A percentile compares a stretch with the other conserved stretches of the same genome.
phyloP scores from a whole-genome alignment of 2,888 invertebrate genomes.

The Tricholauxania praeusta region DNA sequence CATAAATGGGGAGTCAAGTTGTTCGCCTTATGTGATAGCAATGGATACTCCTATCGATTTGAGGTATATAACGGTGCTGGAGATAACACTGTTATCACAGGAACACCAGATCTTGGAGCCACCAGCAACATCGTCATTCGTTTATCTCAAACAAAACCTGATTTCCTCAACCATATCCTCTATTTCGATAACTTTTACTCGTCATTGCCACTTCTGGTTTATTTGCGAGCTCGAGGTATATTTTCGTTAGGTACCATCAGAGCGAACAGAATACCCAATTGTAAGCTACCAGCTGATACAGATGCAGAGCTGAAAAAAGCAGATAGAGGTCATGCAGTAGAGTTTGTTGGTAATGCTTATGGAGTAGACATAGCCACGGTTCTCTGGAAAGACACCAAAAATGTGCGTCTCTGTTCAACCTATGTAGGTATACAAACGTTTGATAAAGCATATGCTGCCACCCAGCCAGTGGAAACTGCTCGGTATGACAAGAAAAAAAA shows the following conservation, averaged over 20 bases:
- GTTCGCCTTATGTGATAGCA: slow-evolving; percentile 39
- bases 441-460: slow-evolving; percentile 23
- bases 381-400: slow-evolving; percentile 61
- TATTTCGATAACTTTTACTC: slow-evolving; percentile 37
- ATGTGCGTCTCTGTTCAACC: slow-evolving; percentile 57
- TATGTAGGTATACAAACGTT: slow-evolving; percentile 55
- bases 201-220: slow-evolving; percentile 31
- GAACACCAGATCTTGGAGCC: slow-evolving; percentile 27
- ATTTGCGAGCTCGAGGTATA: slow-evolving; percentile 31
- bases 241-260: background rate
- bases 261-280: background rate
- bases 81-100: slow-evolving; percentile 21
- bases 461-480: slow-evolving; percentile 32
- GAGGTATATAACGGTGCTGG: slow-evolving; percentile 31
- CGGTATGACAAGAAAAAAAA: slow-evolving; percentile 40
- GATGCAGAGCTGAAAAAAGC: slow-evolving; percentile 19
- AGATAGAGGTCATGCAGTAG: too few relatives aligned
- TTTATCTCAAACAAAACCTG: slow-evolving; percentile 21
- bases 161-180: slow-evolving; percentile 27
- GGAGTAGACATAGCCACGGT: slow-evolving; percentile 42
- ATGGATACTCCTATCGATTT: slow-evolving; percentile 38
- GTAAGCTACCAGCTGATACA: background rate
- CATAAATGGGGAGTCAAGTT: too few relatives aligned
- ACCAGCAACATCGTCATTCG: slow-evolving; percentile 22
- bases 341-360: slow-evolving; percentile 34